phyloP scores from a whole-genome alignment of 1,140 invertebrate species.

The Drosophila fuyamai region DNA sequence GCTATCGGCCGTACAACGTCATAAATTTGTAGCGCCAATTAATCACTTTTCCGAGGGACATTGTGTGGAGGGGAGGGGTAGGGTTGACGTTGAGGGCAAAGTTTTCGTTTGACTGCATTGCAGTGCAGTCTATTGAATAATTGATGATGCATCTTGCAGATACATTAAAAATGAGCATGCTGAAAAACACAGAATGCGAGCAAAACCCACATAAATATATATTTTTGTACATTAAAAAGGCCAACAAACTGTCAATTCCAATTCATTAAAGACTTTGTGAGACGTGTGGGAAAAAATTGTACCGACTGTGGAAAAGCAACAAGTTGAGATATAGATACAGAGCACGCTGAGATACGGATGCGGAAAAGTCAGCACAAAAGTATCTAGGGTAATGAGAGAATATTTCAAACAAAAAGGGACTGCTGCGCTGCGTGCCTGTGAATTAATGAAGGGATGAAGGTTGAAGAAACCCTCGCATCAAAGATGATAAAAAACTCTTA shows the following conservation, averaged over 20 bases:
- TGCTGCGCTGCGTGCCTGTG: slow-evolving; percentile 49
- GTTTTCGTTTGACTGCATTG: slow-evolving; percentile 59
- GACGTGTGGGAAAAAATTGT: slow-evolving; percentile 26
- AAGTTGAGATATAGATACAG: slow-evolving; percentile 49
- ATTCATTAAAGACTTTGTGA: slow-evolving; percentile 44
- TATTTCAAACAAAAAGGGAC: slow-evolving; percentile 28
- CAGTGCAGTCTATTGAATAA: slow-evolving; percentile 66
- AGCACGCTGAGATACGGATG: slow-evolving; percentile 14
- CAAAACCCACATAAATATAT: slow-evolving; percentile 26
- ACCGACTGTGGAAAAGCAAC: slow-evolving; percentile 39
- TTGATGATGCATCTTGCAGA: slow-evolving; percentile 67
- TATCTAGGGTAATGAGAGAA: slow-evolving; percentile 72
- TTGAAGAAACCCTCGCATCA: slow-evolving; percentile 7
- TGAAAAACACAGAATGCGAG: neutral
- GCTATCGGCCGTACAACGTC: slow-evolving; percentile 71
- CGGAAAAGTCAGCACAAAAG: slow-evolving; percentile 47
- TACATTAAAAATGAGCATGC: slow-evolving; percentile 42
- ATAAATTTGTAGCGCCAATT: slow-evolving; percentile 83
- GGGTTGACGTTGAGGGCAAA: slow-evolving; percentile 21
- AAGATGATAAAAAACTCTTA: slow-evolving; percentile 52
- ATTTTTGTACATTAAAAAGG: slow-evolving; percentile 16
- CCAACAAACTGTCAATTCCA: slow-evolving; percentile 60
- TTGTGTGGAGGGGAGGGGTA: neutral
- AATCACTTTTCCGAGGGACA: slow-evolving; percentile 56
- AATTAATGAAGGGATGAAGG: slow-evolving; percentile 68